A percentile compares a stretch with the other conserved stretches of the same genome.
These are phyloP conservation scores for Doris montereyensis DNA, from an alignment of 2,888 invertebrate genomes.

Conservation along the genomic window DNA sequence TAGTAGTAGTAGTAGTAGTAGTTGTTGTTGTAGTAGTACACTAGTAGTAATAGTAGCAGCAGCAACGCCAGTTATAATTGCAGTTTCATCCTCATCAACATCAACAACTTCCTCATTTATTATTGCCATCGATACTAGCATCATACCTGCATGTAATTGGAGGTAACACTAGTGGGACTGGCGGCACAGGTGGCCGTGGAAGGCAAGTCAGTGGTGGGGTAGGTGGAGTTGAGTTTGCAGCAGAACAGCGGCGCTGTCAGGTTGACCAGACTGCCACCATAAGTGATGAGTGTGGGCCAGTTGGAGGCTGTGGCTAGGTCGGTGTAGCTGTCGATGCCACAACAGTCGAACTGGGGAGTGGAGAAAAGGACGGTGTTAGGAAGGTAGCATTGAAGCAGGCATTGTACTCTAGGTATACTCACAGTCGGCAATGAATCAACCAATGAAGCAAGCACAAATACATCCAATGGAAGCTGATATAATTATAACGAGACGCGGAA, in stretches of 20 bases:
- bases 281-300: conserved; percentile 17
- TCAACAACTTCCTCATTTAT: background rate
- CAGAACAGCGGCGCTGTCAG: conserved; percentile 31
- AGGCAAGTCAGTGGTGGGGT: conserved; percentile 28
- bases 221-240: conserved; percentile 30
- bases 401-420: no score
- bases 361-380: background rate
- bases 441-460: no score
- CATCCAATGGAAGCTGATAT: no score
- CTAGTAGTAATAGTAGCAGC: conserved; percentile 15
- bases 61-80: background rate
- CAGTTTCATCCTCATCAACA: no score
- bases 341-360: conserved; percentile 34
- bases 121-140: background rate
- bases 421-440: no score
- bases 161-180: conserved; percentile 24
- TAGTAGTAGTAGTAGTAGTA: background rate
- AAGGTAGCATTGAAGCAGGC: no score
- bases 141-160: conserved; percentile 31
- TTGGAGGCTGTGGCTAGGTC: conserved; percentile 26
- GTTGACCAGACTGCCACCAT: background rate
- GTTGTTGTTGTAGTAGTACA: no score
- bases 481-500: no score
- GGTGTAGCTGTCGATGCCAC: conserved; percentile 37
- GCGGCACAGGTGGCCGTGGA: conserved; percentile 18